These are phyloP conservation scores for Protula sp. DNA, from an alignment of 2,888 invertebrate genomes.

Conservation along the genomic window DNA sequence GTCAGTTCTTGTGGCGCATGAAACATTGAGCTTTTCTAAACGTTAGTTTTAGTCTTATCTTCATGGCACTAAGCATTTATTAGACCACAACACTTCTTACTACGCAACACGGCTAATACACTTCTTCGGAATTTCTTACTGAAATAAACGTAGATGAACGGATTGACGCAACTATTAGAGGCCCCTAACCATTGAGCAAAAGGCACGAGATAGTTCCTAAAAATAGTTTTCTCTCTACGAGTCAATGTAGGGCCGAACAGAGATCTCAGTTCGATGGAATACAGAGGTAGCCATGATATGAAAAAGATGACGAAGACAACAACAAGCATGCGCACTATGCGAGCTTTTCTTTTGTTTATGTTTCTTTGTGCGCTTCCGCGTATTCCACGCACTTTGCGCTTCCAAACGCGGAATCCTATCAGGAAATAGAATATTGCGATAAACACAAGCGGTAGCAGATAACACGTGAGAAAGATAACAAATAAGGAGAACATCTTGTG, in stretches of 20 bases:
- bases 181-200: constrained; percentile 19
- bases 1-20: no score
- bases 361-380: constrained; percentile 12
- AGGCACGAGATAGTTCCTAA: constrained; percentile 8
- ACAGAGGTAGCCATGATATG: constrained; percentile 19
- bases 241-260: constrained; percentile 15
- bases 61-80: background rate
- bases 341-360: constrained; percentile 17
- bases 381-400: constrained; percentile 15
- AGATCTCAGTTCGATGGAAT: constrained; percentile 11
- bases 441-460: constrained; percentile 16
- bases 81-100: background rate
- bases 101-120: constrained; percentile 56
- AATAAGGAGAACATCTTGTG: constrained; percentile 11
- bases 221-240: constrained; percentile 6
- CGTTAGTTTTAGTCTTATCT: no score
- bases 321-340: constrained; percentile 18
- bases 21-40: no score
- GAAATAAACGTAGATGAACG: constrained; percentile 20
- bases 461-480: constrained; percentile 18
- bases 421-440: constrained; percentile 18
- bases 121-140: constrained; percentile 88
- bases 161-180: constrained; percentile 18
- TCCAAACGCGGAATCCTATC: constrained; percentile 17
- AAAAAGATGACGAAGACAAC: constrained; percentile 16